Evolutionary conservation across 2,113 vertebrate genomes (phyloP).

Genomic region (Xyliphius kryptos): DNA sequence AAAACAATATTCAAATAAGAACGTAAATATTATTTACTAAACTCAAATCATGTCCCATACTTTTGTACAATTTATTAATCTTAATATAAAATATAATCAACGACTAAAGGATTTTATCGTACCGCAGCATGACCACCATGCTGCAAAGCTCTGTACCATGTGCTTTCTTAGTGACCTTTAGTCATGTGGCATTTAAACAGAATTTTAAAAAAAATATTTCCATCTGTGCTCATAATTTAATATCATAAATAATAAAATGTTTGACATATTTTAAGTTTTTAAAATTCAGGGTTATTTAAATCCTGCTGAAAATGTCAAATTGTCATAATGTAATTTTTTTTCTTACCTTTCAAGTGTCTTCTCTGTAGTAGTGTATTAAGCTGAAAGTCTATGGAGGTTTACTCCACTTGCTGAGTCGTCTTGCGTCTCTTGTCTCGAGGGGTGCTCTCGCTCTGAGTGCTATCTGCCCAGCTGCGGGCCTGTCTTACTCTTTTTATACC

Average conservation of each 20-base stretch:
- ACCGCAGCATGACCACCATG: slow-evolving; percentile 21
- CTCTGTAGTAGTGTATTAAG: slow-evolving; percentile 1
- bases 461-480: slow-evolving; percentile 38
- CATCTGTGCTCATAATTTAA: not conserved
- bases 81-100: not conserved
- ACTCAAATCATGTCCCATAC: not conserved
- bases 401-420: slow-evolving; percentile 24
- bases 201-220: not conserved
- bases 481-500: slow-evolving; percentile 61
- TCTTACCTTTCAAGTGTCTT: slow-evolving; percentile 36
- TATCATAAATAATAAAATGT: too few relatives aligned
- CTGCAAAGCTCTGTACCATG: slow-evolving; percentile 55
- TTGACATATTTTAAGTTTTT: too few relatives aligned
- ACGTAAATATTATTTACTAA: not conserved
- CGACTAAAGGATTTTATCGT: not conserved
- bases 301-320: not conserved
- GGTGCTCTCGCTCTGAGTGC: slow-evolving; percentile 38
- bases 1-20: not conserved
- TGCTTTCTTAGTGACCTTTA: slow-evolving; percentile 44
- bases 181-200: not conserved
- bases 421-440: slow-evolving; percentile 34
- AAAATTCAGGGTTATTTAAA: too few relatives aligned
- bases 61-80: not conserved
- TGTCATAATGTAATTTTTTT: not conserved
- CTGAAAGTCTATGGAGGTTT: slow-evolving; percentile 28